These are phyloP conservation scores for Chiloscyllium punctatum DNA, from an alignment of 2,797 vertebrate species.

Conservation along the genomic window DNA sequence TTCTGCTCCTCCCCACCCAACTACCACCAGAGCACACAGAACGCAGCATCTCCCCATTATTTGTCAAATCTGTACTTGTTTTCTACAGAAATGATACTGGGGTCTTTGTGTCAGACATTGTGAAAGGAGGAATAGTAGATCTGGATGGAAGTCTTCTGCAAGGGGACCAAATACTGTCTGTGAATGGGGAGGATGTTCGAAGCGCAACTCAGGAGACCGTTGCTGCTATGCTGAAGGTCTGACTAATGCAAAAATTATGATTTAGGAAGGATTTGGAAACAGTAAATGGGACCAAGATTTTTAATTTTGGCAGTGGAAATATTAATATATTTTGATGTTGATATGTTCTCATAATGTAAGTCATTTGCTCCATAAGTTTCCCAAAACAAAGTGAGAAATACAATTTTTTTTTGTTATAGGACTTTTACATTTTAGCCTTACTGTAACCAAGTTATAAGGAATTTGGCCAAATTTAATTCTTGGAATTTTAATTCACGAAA, in stretches of 20 bases:
- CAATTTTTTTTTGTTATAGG: not conserved
- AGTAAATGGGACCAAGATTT: not conserved
- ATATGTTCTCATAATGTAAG: not conserved
- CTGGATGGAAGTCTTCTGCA: conserved; percentile 78
- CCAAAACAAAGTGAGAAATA: not conserved
- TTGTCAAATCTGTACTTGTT: conserved; percentile 35
- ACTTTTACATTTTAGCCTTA: not conserved
- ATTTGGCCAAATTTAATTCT: not conserved
- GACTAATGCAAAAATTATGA: not conserved
- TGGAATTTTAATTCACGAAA: not conserved
- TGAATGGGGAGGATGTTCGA: conserved; percentile 85
- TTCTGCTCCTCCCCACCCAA: not conserved
- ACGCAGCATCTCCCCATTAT: not conserved
- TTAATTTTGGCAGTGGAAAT: not conserved
- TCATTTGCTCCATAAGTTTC: not conserved
- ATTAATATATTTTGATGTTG: not conserved
- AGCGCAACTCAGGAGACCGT: conserved; percentile 87
- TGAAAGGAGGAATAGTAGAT: conserved; percentile 86
- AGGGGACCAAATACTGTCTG: conserved; percentile 88
- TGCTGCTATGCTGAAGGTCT: conserved; percentile 85
- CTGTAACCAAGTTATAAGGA: not conserved
- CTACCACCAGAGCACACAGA: no score
- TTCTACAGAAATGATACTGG: conserved; percentile 80
- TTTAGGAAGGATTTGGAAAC: not conserved
- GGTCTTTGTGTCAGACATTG: conserved; percentile 93